These are phyloP conservation scores for Pachypanchax playfairii DNA, from an alignment of 2,113 vertebrate species.

Conservation along the genomic window DNA sequence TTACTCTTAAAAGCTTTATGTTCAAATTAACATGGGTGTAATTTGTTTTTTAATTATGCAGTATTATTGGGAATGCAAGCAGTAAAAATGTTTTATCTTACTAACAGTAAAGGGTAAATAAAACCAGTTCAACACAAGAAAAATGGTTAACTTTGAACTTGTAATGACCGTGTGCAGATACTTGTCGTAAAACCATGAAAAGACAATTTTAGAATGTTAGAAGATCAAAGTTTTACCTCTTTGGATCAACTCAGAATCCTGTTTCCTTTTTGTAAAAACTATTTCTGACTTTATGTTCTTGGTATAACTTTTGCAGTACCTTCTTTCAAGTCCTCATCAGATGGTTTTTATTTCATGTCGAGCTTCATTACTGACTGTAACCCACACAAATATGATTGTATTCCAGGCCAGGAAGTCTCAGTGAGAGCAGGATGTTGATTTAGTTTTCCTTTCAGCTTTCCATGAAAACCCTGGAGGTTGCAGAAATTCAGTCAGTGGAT, in stretches of 20 bases:
- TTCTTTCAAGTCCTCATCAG: conserved; percentile 13
- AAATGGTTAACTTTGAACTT: background rate
- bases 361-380: conserved; percentile 15
- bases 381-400: conserved; percentile 17
- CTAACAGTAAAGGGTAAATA: background rate
- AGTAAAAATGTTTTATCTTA: conserved; percentile 2
- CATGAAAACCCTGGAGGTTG: conserved; percentile 37
- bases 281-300: conserved; percentile 27
- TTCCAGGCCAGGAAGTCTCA: conserved; percentile 54
- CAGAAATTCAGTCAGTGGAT: conserved; percentile 41
- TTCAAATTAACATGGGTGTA: background rate
- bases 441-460: conserved; percentile 67
- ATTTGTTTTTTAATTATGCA: background rate
- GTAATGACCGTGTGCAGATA: background rate
- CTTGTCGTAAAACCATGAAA: too few relatives aligned
- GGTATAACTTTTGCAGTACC: conserved; percentile 35
- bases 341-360: conserved; percentile 21
- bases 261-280: background rate
- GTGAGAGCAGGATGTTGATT: conserved; percentile 74
- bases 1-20: background rate
- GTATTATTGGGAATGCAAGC: background rate
- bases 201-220: too few relatives aligned
- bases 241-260: conserved; percentile 13
- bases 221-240: background rate
- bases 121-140: background rate